These are phyloP conservation scores for Pelosia muscerda DNA, from an alignment of 2,888 invertebrate genomes.

Conservation along the genomic window DNA sequence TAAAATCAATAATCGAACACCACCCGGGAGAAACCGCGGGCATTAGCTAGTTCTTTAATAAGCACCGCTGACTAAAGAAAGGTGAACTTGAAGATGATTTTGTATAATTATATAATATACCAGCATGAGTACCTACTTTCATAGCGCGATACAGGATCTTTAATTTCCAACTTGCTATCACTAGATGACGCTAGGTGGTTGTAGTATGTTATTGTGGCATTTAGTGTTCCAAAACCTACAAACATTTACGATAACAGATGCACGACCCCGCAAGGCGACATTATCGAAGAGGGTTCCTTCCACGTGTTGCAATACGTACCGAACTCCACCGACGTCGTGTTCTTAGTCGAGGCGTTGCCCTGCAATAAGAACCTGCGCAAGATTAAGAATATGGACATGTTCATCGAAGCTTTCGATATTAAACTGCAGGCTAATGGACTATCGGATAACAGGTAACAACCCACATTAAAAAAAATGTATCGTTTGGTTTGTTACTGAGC, in stretches of 20 bases:
- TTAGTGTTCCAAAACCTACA: not conserved
- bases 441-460: constrained; percentile 89
- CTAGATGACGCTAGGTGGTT: too few species aligned
- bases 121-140: too few species aligned
- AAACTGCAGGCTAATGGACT: constrained; percentile 89
- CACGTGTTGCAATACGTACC: constrained; percentile 89
- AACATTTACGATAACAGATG: constrained; percentile 83
- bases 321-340: constrained; percentile 93
- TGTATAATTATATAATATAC: too few species aligned
- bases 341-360: constrained; percentile 94
- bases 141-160: too few species aligned
- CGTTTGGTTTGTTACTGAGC: not conserved
- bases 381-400: constrained; percentile 89
- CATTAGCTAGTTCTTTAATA: too few species aligned
- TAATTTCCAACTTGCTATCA: too few species aligned
- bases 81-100: too few species aligned
- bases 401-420: constrained; percentile 89
- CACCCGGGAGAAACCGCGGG: too few species aligned
- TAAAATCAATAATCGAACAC: too few species aligned
- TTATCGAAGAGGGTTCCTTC: constrained; percentile 92
- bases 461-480: not conserved
- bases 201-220: too few species aligned
- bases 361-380: constrained; percentile 92
- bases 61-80: too few species aligned
- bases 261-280: constrained; percentile 88